A percentile compares a stretch with the other conserved stretches of the same genome.
Conservation (phyloP, 2,113 vertebrate genomes). For the Daphoenositta chrysoptera region DNA sequence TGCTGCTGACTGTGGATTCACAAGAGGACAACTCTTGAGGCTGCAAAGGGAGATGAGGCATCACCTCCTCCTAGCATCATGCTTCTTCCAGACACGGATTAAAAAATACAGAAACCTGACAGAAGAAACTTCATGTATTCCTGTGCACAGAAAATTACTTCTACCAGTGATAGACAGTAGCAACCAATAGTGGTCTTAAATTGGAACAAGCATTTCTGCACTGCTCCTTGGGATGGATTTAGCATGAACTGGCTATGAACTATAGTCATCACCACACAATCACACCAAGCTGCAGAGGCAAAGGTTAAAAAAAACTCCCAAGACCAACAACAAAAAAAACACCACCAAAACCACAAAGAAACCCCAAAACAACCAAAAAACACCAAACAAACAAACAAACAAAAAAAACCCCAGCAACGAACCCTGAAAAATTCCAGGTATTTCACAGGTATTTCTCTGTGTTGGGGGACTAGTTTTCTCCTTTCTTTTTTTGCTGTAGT, state of each 20-base stretch:
- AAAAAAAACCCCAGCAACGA: not conserved
- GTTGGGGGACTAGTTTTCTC: accelerated
- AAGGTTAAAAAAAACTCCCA: accelerated
- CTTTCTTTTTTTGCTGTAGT: not conserved
- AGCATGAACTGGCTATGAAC: not conserved
- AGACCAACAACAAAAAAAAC: not conserved
- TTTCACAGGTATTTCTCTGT: not conserved
- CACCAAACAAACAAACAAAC: not conserved
- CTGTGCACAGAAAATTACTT: not conserved
- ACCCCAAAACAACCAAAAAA: not conserved
- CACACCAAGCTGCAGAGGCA: not conserved
- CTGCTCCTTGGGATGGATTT: not conserved
- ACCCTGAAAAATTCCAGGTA: not conserved
- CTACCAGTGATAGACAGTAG: not conserved
- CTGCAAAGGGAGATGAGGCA: not conserved
- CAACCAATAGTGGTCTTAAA: not conserved
- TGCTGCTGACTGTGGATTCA: not conserved
- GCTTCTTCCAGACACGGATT: not conserved
- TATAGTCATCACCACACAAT: not conserved
- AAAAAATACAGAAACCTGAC: not conserved
- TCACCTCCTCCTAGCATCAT: not conserved
- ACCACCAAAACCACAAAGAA: not conserved
- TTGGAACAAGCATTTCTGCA: not conserved
- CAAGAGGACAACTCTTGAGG: not conserved
- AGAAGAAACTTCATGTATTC: not conserved